Percentiles rank a stretch among this genome's conserved stretches.
Conservation (phyloP, 2,113 vertebrate genomes). For the Dendropsophus ebraccatus region DNA sequence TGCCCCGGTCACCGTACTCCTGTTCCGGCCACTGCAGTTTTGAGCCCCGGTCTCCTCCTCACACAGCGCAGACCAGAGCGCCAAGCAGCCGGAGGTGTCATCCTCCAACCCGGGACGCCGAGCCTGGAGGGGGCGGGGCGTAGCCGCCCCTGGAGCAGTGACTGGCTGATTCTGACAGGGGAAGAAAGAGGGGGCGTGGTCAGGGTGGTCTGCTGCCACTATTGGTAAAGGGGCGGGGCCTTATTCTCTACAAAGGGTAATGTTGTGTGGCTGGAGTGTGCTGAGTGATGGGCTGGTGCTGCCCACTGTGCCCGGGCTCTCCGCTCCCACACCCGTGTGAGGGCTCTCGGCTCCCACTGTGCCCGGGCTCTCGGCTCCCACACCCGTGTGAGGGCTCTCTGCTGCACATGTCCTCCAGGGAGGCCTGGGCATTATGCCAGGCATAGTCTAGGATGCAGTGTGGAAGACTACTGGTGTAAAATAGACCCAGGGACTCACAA, state of each 20-base stretch:
- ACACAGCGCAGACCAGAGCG: not conserved
- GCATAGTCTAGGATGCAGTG: too few relatives aligned
- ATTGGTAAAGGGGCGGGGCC: slow-evolving; percentile 22
- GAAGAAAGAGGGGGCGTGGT: not conserved
- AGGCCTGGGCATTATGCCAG: too few relatives aligned
- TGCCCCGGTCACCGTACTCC: slow-evolving; percentile 1
- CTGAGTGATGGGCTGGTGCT: not conserved
- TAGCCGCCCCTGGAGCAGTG: not conserved
- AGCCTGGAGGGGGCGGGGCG: too few relatives aligned
- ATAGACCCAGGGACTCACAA: too few relatives aligned
- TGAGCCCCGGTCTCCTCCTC: not conserved
- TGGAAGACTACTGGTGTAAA: too few relatives aligned
- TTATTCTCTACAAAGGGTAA: not conserved
- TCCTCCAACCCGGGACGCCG: slow-evolving; percentile 56
- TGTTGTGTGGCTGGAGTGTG: not conserved
- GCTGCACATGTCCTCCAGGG: too few relatives aligned
- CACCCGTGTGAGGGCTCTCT: too few relatives aligned
- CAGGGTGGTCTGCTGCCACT: too few relatives aligned
- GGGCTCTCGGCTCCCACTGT: too few relatives aligned
- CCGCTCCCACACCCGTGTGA: too few relatives aligned
- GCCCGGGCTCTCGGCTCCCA: too few relatives aligned
- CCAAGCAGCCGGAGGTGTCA: not conserved
- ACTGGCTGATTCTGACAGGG: not conserved
- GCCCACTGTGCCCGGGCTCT: too few relatives aligned
- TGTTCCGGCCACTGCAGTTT: slow-evolving; percentile 38